Evolutionary conservation across 2,113 vertebrate species (phyloP).

Genomic region (Dipodomys stephensi): DNA sequence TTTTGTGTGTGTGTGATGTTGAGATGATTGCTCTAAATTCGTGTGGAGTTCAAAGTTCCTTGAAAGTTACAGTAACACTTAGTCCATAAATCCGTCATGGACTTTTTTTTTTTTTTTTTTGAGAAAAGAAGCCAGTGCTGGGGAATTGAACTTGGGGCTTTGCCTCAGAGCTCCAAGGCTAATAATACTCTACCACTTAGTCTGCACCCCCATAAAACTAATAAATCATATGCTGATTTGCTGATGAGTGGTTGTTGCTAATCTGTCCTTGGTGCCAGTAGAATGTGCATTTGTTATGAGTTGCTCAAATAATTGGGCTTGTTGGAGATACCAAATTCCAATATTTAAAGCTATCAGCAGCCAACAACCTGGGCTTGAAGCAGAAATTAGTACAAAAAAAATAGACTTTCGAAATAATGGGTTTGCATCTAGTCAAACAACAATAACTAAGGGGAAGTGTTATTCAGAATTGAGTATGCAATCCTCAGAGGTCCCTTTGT

Average conservation of each 20-base stretch:
- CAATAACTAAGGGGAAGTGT: background rate
- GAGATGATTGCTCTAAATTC: constrained; percentile 22
- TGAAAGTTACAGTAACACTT: background rate
- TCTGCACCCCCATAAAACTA: background rate
- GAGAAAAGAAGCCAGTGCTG: too few species aligned
- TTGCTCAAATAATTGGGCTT: background rate
- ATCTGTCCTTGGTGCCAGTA: background rate
- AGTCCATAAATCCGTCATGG: background rate
- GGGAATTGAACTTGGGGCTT: too few species aligned
- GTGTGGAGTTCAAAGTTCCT: background rate
- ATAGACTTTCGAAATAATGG: background rate
- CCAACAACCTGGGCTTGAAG: background rate
- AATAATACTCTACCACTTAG: background rate
- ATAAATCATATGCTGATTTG: background rate
- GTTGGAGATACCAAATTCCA: background rate
- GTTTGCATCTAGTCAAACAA: constrained; percentile 2
- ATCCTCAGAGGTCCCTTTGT: background rate
- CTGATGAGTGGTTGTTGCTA: background rate
- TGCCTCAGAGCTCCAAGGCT: too few species aligned
- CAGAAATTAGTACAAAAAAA: background rate
- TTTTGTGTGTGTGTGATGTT: background rate
- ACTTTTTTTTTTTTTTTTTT: too few species aligned
- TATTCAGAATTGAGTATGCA: background rate
- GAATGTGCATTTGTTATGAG: background rate
- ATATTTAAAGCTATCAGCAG: background rate